Conservation (phyloP, 2,113 vertebrate genomes). For the Peromyscus californicus region DNA sequence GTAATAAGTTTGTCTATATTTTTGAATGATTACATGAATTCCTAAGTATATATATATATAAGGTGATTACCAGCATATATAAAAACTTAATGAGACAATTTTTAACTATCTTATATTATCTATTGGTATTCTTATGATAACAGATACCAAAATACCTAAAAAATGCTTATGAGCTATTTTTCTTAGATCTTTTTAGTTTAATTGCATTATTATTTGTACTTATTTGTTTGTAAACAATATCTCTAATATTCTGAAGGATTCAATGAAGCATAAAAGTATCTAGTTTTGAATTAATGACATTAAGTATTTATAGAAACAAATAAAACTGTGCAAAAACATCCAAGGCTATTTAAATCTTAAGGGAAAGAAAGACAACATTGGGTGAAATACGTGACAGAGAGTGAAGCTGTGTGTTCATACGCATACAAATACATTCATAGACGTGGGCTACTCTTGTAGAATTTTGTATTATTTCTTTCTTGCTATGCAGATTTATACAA, state of each 20-base stretch:
- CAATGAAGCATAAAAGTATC: neutral
- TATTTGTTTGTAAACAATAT: neutral
- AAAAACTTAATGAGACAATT: neutral
- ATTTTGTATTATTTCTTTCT: neutral
- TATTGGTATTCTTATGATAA: neutral
- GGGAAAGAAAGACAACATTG: neutral
- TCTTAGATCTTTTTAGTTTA: neutral
- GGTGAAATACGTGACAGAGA: neutral
- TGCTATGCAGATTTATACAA: neutral
- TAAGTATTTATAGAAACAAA: neutral
- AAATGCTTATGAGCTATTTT: neutral
- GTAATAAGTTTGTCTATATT: too few species aligned
- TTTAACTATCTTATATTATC: neutral
- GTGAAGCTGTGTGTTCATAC: rapidly evolving
- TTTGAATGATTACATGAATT: neutral
- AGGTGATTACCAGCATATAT: neutral
- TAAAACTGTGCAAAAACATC: neutral
- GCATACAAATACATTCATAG: rapidly evolving
- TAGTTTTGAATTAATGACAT: neutral
- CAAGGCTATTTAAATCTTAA: neutral
- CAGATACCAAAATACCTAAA: neutral
- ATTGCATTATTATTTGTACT: neutral
- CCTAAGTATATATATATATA: neutral
- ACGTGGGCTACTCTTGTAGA: neutral
- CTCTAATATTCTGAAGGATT: neutral